Conservation (phyloP, 1,140 invertebrate species). For the Limonius californicus region DNA sequence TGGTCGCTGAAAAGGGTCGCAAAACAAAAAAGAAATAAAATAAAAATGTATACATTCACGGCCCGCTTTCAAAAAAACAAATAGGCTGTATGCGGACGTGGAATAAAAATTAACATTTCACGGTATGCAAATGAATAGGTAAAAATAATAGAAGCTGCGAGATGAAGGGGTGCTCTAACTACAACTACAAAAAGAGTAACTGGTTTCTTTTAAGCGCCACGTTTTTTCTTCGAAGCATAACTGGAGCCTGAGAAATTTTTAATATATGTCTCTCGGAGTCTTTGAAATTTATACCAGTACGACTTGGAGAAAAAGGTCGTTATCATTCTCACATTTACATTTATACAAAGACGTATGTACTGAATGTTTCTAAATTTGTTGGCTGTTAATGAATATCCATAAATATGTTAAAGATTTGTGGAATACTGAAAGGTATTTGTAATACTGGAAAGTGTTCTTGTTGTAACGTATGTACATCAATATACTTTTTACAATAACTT, state of each 20-base stretch:
- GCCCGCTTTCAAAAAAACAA: slow-evolving; percentile 23
- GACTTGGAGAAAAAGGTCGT: too few relatives aligned
- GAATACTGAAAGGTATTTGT: too few relatives aligned
- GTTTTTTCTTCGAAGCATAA: slow-evolving; percentile 4
- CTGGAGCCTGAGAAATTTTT: slow-evolving; percentile 13
- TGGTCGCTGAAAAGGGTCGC: slow-evolving; percentile 23
- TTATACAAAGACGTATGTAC: too few relatives aligned
- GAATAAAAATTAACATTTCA: slow-evolving; percentile 36
- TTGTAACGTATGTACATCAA: too few relatives aligned
- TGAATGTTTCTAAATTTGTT: too few relatives aligned
- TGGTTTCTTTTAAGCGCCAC: slow-evolving; percentile 2
- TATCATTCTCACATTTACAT: too few relatives aligned
- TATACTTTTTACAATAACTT: too few relatives aligned
- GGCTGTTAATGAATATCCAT: too few relatives aligned
- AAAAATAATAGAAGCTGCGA: slow-evolving; percentile 29
- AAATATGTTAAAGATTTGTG: too few relatives aligned
- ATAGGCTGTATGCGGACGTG: slow-evolving; percentile 31
- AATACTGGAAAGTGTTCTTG: too few relatives aligned
- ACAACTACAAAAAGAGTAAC: slow-evolving; percentile 3
- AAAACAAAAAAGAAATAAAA: slow-evolving; percentile 25
- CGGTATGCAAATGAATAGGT: slow-evolving; percentile 33
- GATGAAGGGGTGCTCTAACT: slow-evolving; percentile 5
- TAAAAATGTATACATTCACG: slow-evolving; percentile 20
- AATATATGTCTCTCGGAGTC: slow-evolving; percentile 7
- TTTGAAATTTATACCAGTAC: too few relatives aligned